A percentile compares a stretch with the other conserved stretches of the same genome.
Conservation (phyloP, 2,888 invertebrate species). For the Tanytarsus gracilentus region DNA sequence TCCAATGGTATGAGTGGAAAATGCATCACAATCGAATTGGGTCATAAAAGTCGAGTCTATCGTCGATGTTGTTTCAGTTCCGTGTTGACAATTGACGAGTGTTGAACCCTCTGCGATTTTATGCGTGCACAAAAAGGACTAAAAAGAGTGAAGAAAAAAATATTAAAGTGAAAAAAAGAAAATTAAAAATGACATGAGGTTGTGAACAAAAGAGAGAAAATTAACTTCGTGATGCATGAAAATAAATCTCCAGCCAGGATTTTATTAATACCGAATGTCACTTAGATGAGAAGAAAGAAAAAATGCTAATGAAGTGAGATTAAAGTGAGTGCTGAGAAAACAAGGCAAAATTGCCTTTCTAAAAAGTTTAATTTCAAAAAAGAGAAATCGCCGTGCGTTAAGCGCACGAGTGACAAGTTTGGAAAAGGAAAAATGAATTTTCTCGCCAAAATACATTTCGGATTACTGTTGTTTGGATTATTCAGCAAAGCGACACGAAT, state of each 20-base stretch:
- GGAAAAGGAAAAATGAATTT: conserved; percentile 22
- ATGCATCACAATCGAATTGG: conserved; percentile 19
- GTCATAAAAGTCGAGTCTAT: conserved; percentile 22
- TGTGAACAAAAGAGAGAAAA: neutral
- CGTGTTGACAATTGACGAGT: conserved; percentile 18
- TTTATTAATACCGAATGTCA: conserved; percentile 10
- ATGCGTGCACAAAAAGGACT: no score
- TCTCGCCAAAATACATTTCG: conserved; percentile 24
- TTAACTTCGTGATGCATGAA: neutral
- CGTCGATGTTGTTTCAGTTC: conserved; percentile 22
- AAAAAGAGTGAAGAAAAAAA: neutral
- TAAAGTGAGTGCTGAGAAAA: neutral
- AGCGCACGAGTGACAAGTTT: neutral
- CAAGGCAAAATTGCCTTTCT: neutral
- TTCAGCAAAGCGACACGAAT: conserved; percentile 24
- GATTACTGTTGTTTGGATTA: conserved; percentile 26
- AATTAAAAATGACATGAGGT: neutral
- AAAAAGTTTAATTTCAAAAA: neutral
- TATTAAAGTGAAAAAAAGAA: neutral
- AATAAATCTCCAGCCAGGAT: neutral
- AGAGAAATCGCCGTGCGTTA: neutral
- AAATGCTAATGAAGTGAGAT: neutral
- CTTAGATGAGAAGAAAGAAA: conserved; percentile 2
- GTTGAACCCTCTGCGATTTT: conserved; percentile 9
- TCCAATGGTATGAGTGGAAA: conserved; percentile 7